phyloP scores from a whole-genome alignment of 2,113 vertebrate genomes.

The Gambusia holbrooki region DNA sequence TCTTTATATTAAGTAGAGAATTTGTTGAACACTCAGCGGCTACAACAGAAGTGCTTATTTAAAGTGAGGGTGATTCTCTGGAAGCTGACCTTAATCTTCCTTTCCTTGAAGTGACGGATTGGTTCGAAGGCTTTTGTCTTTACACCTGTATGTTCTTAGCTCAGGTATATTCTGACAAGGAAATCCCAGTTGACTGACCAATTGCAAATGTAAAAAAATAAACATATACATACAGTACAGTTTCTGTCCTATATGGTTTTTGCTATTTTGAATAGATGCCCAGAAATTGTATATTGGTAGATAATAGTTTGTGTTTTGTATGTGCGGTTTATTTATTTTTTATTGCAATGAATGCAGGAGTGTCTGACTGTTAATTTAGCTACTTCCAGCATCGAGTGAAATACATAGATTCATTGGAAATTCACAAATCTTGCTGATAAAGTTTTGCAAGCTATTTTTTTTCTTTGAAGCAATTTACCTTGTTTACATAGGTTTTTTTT shows the following conservation, averaged over 20 bases:
- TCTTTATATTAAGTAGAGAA: background rate
- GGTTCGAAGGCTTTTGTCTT: constrained; percentile 19
- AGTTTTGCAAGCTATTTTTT: background rate
- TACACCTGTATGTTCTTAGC: constrained; percentile 39
- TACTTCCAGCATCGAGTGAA: background rate
- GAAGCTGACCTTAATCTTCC: constrained; percentile 70
- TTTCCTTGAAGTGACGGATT: constrained; percentile 42
- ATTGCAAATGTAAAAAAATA: constrained; percentile 26
- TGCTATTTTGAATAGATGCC: background rate
- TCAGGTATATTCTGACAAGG: constrained; percentile 50
- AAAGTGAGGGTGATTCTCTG: constrained; percentile 52
- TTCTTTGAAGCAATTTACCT: background rate
- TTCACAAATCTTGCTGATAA: background rate
- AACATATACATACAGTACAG: constrained; percentile 11
- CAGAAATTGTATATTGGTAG: background rate
- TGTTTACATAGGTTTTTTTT: background rate
- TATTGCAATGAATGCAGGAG: background rate
- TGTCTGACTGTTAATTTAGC: background rate
- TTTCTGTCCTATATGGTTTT: constrained; percentile 24
- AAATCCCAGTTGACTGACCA: constrained; percentile 34
- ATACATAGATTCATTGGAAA: background rate
- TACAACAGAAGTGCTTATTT: constrained; percentile 17
- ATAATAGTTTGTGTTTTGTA: background rate
- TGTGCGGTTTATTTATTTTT: background rate
- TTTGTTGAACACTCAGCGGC: background rate